Evolutionary conservation across 2,797 vertebrate species (phyloP), one percentile per base, ranked within the genome.

Genomic region (Danio aesculapii): DNA sequence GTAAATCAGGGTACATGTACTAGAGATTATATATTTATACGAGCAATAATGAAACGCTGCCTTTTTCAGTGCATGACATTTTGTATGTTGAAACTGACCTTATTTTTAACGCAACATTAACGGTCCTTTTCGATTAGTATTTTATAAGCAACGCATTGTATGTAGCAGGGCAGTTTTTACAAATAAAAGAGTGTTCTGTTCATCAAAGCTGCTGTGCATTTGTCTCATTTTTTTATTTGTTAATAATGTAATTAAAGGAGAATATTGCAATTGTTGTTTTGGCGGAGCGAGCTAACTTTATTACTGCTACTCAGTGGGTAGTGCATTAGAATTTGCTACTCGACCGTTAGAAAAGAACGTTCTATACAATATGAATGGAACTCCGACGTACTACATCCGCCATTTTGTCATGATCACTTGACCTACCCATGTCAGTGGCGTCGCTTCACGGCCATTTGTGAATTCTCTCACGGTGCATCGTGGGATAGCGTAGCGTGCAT

Each of bases 1-100:
- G 83, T 77, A 73, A 78, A 84, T 88, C 73, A 63, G 61, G 69
- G 64, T 74, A 82, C 70, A 74, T 57, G 9, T 50, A 53, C 58
- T 64, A 91, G 83, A 94, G 88, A 92, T 92, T 89, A 57, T 94
- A 94, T 94, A 93, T 94, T 93, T 94, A 80, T 94, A 93, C 67
- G 83, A 91, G 77, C 76, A 83, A 86, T 69, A 75, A 76, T 77
- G 81, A 86, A 87, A 89, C 79, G 90, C 90, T 91, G 90, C 91
- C 91, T 94, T 94, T 92, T 84, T 91, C 90, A 92, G 91, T 90
- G 88, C 88, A 90, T 88, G 84, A 76, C 39, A 47, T 86, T 92
- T 94, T 94, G 90, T 94, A 94, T 84, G 89, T 91, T 88, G 85
- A 91, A 91, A 87, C 61, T 75, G 83, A 86, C 16, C 85, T 88